A percentile compares a stretch with the other conserved stretches of the same genome.
Conservation (phyloP, 2,797 vertebrate genomes). For the Parotocinclus haroldoi region DNA sequence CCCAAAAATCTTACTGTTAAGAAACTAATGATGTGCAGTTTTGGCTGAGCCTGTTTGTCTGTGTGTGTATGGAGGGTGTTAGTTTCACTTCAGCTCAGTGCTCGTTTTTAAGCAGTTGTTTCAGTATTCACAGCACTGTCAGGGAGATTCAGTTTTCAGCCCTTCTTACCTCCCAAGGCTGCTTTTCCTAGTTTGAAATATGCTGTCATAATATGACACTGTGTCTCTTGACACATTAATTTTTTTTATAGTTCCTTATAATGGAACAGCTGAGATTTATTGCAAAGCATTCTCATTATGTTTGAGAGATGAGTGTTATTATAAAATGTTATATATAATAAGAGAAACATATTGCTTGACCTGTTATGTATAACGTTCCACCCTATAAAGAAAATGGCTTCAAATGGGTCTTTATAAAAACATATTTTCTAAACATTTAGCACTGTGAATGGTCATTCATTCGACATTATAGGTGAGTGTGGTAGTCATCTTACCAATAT, state of each 20-base stretch:
- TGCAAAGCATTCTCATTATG: slow-evolving; percentile 13
- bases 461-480: no score
- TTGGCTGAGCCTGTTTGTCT: slow-evolving; percentile 7
- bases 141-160: slow-evolving; percentile 32
- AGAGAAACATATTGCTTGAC: no score
- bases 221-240: slow-evolving; percentile 28
- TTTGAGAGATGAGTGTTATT: no score
- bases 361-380: no score
- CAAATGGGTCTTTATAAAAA: no score
- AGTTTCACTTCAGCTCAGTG: slow-evolving; percentile 21
- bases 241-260: slow-evolving; percentile 19
- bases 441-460: no score
- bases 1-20: slow-evolving; percentile 34
- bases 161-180: slow-evolving; percentile 25
- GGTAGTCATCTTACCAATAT: no score
- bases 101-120: slow-evolving; percentile 33
- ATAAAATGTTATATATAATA: no score
- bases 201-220: slow-evolving; percentile 40
- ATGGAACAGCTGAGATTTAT: slow-evolving; percentile 20
- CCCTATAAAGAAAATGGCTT: no score
- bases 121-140: slow-evolving; percentile 37
- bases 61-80: slow-evolving; percentile 10
- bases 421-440: no score
- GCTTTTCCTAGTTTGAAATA: slow-evolving; percentile 37
- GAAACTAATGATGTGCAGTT: slow-evolving; percentile 41